Conservation (phyloP, 2,888 invertebrate genomes). For the Drosophila flavopinicola region DNA sequence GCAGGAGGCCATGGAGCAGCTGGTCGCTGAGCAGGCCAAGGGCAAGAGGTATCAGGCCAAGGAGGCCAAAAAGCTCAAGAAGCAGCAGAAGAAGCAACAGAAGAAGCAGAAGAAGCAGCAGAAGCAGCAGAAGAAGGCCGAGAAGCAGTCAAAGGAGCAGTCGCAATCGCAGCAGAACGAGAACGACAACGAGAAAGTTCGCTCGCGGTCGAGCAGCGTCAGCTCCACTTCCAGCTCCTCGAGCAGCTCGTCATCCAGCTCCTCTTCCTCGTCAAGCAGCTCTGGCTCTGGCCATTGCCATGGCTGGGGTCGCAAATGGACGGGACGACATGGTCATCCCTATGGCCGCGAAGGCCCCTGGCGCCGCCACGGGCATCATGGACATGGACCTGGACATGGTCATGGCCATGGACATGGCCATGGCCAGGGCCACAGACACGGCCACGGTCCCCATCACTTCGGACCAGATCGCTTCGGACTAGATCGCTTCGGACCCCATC, state of each 20-base stretch:
- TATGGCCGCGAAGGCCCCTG: slow-evolving; percentile 24
- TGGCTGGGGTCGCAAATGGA: slow-evolving; percentile 31
- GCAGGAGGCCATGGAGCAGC: slow-evolving; percentile 46
- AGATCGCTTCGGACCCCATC: slow-evolving; percentile 27
- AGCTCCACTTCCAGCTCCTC: slow-evolving; percentile 57
- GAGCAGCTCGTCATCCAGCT: slow-evolving; percentile 43
- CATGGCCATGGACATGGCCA: slow-evolving; percentile 26
- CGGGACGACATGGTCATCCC: slow-evolving; percentile 30
- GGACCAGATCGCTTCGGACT: slow-evolving; percentile 38
- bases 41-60: not conserved
- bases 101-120: slow-evolving; percentile 50
- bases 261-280: slow-evolving; percentile 37
- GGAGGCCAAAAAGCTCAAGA: slow-evolving; percentile 28
- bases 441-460: slow-evolving; percentile 24
- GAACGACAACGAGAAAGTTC: slow-evolving; percentile 2
- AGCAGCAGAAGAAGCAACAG: slow-evolving; percentile 52
- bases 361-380: slow-evolving; percentile 34
- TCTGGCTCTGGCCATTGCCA: slow-evolving; percentile 21
- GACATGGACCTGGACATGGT: slow-evolving; percentile 18
- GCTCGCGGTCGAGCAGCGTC: slow-evolving; percentile 54
- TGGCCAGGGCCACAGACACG: slow-evolving; percentile 29
- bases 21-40: slow-evolving; percentile 38
- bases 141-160: slow-evolving; percentile 39
- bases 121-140: slow-evolving; percentile 40
- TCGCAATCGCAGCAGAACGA: slow-evolving; percentile 18